Evolutionary conservation across 23 tunicate genomes (phyloP).

Genomic region (Botrylloides violaceus): DNA sequence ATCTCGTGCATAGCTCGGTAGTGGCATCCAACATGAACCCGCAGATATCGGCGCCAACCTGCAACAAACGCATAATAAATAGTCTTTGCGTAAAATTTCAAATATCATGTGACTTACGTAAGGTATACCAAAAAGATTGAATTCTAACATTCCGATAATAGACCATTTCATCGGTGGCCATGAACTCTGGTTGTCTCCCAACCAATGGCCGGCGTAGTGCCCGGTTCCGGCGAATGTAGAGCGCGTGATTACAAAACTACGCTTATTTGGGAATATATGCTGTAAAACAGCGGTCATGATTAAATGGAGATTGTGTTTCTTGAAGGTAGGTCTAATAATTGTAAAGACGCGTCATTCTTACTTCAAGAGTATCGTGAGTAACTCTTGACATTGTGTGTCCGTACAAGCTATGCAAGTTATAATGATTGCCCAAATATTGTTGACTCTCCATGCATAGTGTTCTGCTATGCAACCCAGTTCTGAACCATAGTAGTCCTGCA

Average conservation of each 20-base stretch:
- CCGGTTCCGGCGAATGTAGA: constrained; percentile 96
- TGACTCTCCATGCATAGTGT: constrained; percentile 85
- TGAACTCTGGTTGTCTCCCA: constrained; percentile 87
- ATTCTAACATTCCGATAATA: constrained; percentile 83
- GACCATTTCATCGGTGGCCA: constrained; percentile 87
- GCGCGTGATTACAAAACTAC: constrained; percentile 76
- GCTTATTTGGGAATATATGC: constrained; percentile 58
- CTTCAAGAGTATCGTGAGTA: constrained; percentile 60
- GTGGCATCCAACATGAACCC: constrained; percentile 88
- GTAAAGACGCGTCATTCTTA: background rate
- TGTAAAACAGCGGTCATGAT: background rate
- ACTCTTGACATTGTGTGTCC: constrained; percentile 85
- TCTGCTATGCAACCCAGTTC: constrained; percentile 71
- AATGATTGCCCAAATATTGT: constrained; percentile 62
- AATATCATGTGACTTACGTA: constrained; percentile 62
- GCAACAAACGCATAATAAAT: background rate
- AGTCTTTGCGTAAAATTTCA: background rate
- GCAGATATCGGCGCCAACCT: constrained; percentile 96
- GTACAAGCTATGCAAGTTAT: constrained; percentile 81
- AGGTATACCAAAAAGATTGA: constrained; percentile 88
- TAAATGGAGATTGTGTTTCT: background rate
- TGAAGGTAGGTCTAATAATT: background rate
- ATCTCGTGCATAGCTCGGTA: constrained; percentile 75
- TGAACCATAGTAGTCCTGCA: constrained; percentile 54
- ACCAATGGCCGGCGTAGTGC: constrained; percentile 82